phyloP scores from a whole-genome alignment of 1,140 invertebrate species.

The Pseudomyrmex gracilis region DNA sequence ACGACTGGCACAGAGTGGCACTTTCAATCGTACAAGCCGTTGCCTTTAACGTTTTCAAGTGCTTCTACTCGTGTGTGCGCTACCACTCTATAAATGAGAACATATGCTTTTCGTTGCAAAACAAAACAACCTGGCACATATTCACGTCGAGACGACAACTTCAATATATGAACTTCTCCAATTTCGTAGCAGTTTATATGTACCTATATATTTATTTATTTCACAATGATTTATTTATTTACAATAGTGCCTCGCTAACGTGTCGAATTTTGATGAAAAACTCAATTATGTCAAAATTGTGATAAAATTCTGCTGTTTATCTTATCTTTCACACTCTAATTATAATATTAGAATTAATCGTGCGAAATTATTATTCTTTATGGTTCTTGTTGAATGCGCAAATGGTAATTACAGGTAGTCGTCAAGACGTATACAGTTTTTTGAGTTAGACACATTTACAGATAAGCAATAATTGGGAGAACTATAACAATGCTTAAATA shows the following conservation, averaged over 20 bases:
- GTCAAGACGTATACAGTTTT: not conserved
- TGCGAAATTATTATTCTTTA: constrained; percentile 19
- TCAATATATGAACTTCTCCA: constrained; percentile 31
- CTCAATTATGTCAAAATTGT: too few relatives aligned
- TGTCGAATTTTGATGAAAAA: too few relatives aligned
- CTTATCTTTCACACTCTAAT: constrained; percentile 28
- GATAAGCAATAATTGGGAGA: constrained; percentile 16
- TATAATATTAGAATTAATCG: constrained; percentile 32
- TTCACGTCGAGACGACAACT: constrained; percentile 24
- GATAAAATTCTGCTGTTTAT: too few relatives aligned
- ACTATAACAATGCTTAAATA: constrained; percentile 7
- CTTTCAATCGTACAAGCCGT: constrained; percentile 43
- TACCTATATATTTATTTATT: too few relatives aligned
- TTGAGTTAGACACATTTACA: constrained; percentile 1
- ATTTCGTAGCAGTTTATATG: not conserved
- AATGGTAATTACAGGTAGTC: constrained; percentile 33
- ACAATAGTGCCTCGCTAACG: too few relatives aligned
- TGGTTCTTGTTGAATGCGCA: not conserved
- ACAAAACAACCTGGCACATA: constrained; percentile 23
- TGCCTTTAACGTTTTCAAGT: constrained; percentile 37
- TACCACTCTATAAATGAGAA: constrained; percentile 44
- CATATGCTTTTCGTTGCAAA: constrained; percentile 27
- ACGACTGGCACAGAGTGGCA: constrained; percentile 49
- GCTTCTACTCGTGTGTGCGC: constrained; percentile 29
- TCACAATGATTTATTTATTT: too few relatives aligned